phyloP scores from a whole-genome alignment of 2,113 vertebrate species.

The Micronycteris hirsuta region DNA sequence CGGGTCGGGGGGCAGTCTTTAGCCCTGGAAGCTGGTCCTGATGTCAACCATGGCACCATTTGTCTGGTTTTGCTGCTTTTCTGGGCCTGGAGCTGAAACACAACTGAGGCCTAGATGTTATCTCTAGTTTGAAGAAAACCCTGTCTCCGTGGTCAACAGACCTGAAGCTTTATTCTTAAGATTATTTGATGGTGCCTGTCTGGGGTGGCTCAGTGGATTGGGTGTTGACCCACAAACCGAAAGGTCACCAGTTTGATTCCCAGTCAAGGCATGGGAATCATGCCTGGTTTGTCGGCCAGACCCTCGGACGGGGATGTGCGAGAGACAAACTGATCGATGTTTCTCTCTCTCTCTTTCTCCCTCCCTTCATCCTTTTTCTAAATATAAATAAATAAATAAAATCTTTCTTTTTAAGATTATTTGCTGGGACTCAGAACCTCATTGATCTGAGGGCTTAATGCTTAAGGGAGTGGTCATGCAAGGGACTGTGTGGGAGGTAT shows the following conservation, averaged over 20 bases:
- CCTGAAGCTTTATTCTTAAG: background rate
- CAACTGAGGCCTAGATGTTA: background rate
- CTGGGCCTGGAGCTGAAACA: background rate
- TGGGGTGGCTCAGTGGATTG: no score
- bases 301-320: no score
- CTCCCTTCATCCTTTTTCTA: no score
- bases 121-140: background rate
- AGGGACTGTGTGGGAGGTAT: background rate
- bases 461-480: background rate
- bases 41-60: background rate
- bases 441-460: background rate
- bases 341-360: no score
- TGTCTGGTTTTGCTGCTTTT: background rate
- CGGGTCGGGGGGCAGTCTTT: no score
- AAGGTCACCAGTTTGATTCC: no score
- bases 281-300: no score
- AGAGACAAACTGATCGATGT: no score
- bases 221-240: no score
- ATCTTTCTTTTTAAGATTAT: no score
- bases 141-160: background rate
- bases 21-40: background rate
- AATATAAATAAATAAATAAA: no score
- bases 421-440: background rate
- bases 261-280: no score
- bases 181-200: background rate